Base-by-base conservation (phyloP, 2,888 invertebrate genomes). In the Tineola bisselliella region DNA sequence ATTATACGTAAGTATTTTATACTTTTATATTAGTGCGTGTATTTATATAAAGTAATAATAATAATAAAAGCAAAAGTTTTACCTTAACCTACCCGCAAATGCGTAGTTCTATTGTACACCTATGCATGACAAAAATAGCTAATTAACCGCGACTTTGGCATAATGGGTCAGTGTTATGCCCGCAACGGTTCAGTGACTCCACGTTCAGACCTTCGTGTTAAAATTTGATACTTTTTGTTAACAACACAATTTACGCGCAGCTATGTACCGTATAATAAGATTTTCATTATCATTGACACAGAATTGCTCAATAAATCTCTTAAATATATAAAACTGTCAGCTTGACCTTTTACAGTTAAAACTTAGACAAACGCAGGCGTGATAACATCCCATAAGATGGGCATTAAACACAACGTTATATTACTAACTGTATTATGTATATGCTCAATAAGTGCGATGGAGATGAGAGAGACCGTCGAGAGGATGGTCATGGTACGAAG, bases 401-500 rank as follows among this genome's bases (percentile, higher is more conserved):
- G 76, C 79, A 76, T n/a, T 66, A 61, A 66, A n/a, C n/a, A n/a
- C n/a, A n/a, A n/a, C n/a, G n/a, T 69, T 5, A 30, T 57, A 8
- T 57, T 58, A 15, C 19, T 58, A 15, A 25, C 19, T 4, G 8
- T 33, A 25, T 25, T 25, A 15, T 58, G 58, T 13, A 3, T 58
- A 10, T 58, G 15, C 12, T n/a, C 10, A 4, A 71, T 74, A 4
- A 48, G 30, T 66, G 78, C 81, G 66, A 82, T 84, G 79, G 79
- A 84, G 67, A 83, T 81, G 81, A 75, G 76, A 66, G 87, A 87
- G 69, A 86, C 87, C 3, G 84, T 88, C 1, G 81, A 86, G 64
- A 73, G 87, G 65, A 89, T 87, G 84, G 87, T 88, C 31, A 83
- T 89, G 78, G 87, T 89, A 44, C 81, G 89, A 61, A 89, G 87